phyloP scores from a whole-genome alignment of 2,113 vertebrate species.

The Uropsilus gracilis region DNA sequence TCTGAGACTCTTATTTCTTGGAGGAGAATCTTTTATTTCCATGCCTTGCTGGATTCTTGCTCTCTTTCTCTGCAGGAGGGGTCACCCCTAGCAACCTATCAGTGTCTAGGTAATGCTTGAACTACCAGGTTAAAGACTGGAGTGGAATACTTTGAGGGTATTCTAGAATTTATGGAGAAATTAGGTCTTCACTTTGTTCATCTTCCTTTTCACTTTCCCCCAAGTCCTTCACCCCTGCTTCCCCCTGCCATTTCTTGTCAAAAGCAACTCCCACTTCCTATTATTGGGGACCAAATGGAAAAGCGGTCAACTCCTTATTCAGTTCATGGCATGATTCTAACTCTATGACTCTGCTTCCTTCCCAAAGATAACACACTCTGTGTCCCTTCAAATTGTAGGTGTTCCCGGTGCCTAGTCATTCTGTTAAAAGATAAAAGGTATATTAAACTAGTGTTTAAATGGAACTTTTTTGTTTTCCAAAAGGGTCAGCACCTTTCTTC shows the following conservation, averaged over 20 bases:
- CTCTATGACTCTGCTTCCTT: background rate
- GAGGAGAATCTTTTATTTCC: background rate
- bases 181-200: background rate
- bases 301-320: background rate
- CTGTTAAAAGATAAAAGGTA: background rate
- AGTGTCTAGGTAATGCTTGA: background rate
- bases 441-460: background rate
- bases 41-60: background rate
- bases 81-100: background rate
- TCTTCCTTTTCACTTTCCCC: background rate
- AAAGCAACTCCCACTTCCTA: background rate
- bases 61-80: background rate
- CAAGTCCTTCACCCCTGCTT: no score
- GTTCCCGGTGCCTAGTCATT: background rate
- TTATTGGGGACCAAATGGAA: background rate
- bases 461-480: background rate
- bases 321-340: background rate
- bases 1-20: background rate
- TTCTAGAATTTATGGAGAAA: background rate
- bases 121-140: background rate
- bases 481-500: background rate
- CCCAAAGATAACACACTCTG: background rate
- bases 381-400: background rate
- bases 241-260: background rate
- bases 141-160: background rate